Evolutionary conservation across 2,888 invertebrate species (phyloP), one percentile per base, ranked within the genome.

Genomic region (Charanyca ferruginea): DNA sequence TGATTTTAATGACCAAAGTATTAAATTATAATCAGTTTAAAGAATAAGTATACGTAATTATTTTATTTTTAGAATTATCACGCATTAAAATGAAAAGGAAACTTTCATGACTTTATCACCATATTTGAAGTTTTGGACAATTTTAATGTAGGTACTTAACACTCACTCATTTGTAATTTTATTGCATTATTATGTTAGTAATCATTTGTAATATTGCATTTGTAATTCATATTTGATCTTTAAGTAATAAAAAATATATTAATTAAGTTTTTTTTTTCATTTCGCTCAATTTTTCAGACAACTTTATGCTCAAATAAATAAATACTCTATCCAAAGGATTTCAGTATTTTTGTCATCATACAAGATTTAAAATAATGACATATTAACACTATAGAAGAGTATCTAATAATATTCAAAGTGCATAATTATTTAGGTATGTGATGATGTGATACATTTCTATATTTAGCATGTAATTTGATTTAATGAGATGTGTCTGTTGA

Each of bases 1-100:
- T 63, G 23, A 23, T 42, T 32, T 61, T 28, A 9, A 18, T 35
- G 28, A 18, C 62, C 71, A 70, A 70, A 67, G 71, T 70, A 67
- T 70, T 67, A 22, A 35, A 20, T 32, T 8, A 13, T 47, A n/a
- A n/a, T n/a, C 20, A 11, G 18, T 18, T 47, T 45, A 25, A 16
- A 32, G 20, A 60, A 20, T 47, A 60, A 32, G 11, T 60, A 23
- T 70, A n/a, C n/a, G n/a, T n/a, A 69, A 41, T 35, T 61, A 70
- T 41, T 23, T n/a, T 20, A n/a, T 6, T 16, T 23, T 1, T 32
- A 32, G 32, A 32, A 32, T 32, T 2, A 32, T 28, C 7, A n/a
- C n/a, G n/a, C n/a, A n/a, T n/a, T n/a, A n/a, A n/a, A n/a, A n/a
- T 32, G 28, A 28, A 28, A 28, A 7, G 28, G 25, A 25, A 25